Percentiles rank a stretch among this genome's conserved stretches.
Evolutionary conservation across 2,113 vertebrate genomes (phyloP).

Genomic region (Limnothrissa miodon): DNA sequence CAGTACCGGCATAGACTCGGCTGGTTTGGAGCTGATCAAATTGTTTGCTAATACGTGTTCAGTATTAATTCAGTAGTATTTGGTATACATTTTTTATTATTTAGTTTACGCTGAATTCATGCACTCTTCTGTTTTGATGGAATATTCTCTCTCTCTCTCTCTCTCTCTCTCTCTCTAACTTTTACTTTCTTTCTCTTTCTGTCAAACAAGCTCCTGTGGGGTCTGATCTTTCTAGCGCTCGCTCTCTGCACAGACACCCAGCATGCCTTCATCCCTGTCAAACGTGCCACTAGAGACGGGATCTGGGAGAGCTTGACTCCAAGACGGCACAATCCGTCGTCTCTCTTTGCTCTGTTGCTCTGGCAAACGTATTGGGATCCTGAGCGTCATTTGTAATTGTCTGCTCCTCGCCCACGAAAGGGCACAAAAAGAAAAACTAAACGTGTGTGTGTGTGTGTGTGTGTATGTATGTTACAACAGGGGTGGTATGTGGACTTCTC

Average conservation of each 20-base stretch:
- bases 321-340: background rate
- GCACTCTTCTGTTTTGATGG: background rate
- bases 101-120: too few species aligned
- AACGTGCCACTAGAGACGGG: constrained; percentile 15
- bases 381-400: constrained; percentile 48
- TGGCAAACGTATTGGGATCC: constrained; percentile 37
- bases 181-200: constrained; percentile 22
- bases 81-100: too few species aligned
- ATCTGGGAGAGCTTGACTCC: constrained; percentile 26
- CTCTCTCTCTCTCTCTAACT: constrained; percentile 26
- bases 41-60: too few species aligned
- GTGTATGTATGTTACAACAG: too few species aligned
- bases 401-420: constrained; percentile 30
- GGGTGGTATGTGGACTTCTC: background rate
- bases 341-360: background rate
- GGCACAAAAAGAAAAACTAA: constrained; percentile 4
- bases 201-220: constrained; percentile 18
- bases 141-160: constrained; percentile 16
- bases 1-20: too few species aligned
- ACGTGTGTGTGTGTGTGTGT: background rate
- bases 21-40: too few species aligned
- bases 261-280: background rate
- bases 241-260: constrained; percentile 20
- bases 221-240: constrained; percentile 1
- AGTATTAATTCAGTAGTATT: too few species aligned